Percentiles rank a stretch among this genome's conserved stretches.
Evolutionary conservation across 2,797 vertebrate species (phyloP).

Genomic region (Tauraco hartlaubi): DNA sequence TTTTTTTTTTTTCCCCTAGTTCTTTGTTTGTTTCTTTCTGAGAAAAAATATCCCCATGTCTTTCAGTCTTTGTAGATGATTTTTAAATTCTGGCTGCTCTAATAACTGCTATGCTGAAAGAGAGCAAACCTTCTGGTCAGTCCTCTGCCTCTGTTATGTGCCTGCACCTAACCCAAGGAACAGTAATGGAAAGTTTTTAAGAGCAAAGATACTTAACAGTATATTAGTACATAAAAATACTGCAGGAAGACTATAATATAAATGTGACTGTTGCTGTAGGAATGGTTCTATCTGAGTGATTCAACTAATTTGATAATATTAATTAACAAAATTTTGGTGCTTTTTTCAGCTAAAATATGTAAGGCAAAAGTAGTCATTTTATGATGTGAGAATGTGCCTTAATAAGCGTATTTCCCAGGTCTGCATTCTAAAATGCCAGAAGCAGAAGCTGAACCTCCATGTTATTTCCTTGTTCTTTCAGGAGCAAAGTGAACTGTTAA

Average conservation of each 20-base stretch:
- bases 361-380: background rate
- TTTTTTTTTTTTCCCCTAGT: background rate
- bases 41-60: background rate
- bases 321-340: background rate
- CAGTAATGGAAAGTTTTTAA: background rate
- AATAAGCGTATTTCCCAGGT: background rate
- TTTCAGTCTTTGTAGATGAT: background rate
- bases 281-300: background rate
- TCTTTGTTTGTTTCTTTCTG: background rate
- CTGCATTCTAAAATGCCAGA: background rate
- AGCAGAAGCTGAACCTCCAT: background rate
- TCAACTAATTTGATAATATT: background rate
- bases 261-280: background rate
- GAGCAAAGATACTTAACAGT: background rate
- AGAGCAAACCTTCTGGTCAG: background rate
- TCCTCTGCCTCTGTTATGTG: fast-evolving
- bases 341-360: background rate
- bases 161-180: background rate
- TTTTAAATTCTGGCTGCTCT: background rate
- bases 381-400: background rate
- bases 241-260: background rate
- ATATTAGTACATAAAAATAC: background rate
- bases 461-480: background rate
- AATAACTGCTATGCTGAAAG: background rate
- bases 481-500: background rate